Base-by-base conservation (phyloP, 2,797 vertebrate species). In the Sphenodon punctatus region DNA sequence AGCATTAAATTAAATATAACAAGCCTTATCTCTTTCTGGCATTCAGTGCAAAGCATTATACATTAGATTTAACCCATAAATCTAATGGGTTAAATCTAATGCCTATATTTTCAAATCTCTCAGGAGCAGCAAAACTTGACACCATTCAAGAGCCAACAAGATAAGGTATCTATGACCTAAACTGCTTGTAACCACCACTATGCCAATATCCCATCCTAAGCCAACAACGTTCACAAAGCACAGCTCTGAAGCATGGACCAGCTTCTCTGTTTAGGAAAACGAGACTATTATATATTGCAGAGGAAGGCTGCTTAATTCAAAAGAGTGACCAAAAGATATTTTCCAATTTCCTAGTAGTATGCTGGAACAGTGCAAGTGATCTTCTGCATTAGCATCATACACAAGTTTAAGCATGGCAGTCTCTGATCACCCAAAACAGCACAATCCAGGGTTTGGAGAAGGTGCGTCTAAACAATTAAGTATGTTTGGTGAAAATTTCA, bases 1-100 rank as follows among this genome's bases (percentile, higher is more conserved):
- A 88, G 20, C 42, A 87, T 93, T 86, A 90, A 67, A 73, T 65
- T 41, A 69, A 63, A 63, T 22, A 17, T 71, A 68, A 87, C 91
- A 92, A 89, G 92, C 75, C 45, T 6, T 5, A 16, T 79, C 78
- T 76, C 75, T 72, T 67, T 4, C 63, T 61, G 75, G 56, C 2
- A 0, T 48, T 80, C 66, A 15, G 55, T 70, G 69, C 45, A 43
- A 72, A 53, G 23, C 53, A 46, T 66, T 71, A 39, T 32, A 77
- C 69, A 60, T 64, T 72, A 49, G 71, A 75, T 46, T 36, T 23
- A 7, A 67, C 43, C 41, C 82, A 82, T 70, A 74, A 72, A 76
- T n/a, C n/a, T n/a, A n/a, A n/a, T n/a, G n/a, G 39, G 16, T 32
- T 25, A 30, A 53, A 63, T 45, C 51, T 72, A 14, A 1, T 12